Conservation (phyloP, 2,797 vertebrate genomes). For the Sandelia bainsii region DNA sequence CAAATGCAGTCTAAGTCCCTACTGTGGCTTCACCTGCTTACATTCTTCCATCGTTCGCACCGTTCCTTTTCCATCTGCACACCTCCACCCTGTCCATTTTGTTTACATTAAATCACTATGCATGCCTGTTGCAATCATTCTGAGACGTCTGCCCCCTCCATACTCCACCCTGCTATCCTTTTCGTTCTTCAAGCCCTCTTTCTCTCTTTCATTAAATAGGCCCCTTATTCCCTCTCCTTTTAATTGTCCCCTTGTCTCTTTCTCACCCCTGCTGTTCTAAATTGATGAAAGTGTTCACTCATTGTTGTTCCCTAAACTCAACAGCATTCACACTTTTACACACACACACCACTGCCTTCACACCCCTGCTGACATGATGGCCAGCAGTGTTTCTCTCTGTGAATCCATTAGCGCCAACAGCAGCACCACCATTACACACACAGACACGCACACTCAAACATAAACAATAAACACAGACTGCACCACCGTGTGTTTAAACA, state of each 20-base stretch:
- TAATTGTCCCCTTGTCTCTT: slow-evolving; percentile 46
- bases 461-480: slow-evolving; percentile 35
- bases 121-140: slow-evolving; percentile 19
- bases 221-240: slow-evolving; percentile 9
- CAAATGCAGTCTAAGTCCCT: slow-evolving; percentile 13
- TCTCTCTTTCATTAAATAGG: slow-evolving; percentile 8
- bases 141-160: slow-evolving; percentile 11
- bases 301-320: slow-evolving; percentile 63
- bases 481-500: slow-evolving; percentile 31
- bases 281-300: slow-evolving; percentile 68
- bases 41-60: slow-evolving; percentile 20
- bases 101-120: slow-evolving; percentile 25
- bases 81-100: slow-evolving; percentile 17
- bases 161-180: slow-evolving; percentile 2
- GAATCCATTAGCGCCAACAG: slow-evolving; percentile 74
- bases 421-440: slow-evolving; percentile 15
- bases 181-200: slow-evolving; percentile 8
- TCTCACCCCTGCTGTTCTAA: slow-evolving; percentile 65
- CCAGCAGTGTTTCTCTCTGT: slow-evolving; percentile 67
- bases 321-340: slow-evolving; percentile 47
- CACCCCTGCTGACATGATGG: slow-evolving; percentile 80
- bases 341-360: slow-evolving; percentile 60
- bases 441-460: slow-evolving; percentile 12
- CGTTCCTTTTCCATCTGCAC: not conserved
- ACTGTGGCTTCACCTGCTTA: not conserved